Percentiles rank a stretch among this genome's conserved stretches.
Evolutionary conservation across 2,113 vertebrate genomes (phyloP).

Genomic region (Pholis gunnellus): DNA sequence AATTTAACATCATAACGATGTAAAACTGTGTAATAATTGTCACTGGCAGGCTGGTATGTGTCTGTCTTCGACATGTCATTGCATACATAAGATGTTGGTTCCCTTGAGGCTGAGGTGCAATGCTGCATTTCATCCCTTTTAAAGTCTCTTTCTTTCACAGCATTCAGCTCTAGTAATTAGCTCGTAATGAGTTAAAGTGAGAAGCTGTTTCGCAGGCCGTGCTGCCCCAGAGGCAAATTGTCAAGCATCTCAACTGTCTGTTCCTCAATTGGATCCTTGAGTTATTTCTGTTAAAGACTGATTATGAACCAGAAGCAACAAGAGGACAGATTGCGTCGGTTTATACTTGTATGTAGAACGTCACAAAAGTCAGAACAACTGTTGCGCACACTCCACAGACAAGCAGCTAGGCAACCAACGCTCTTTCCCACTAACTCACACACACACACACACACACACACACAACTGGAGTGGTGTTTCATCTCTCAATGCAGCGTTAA

Average conservation of each 20-base stretch:
- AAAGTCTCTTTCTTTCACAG: conserved; percentile 55
- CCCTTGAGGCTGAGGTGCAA: conserved; percentile 52
- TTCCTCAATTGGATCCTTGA: conserved; percentile 36
- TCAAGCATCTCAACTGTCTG: conserved; percentile 33
- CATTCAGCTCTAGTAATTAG: conserved; percentile 64
- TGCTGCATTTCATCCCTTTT: conserved; percentile 62
- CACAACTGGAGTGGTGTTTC: conserved; percentile 25
- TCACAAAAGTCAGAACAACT: conserved; percentile 59
- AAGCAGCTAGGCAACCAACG: not conserved
- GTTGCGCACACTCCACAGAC: conserved; percentile 16
- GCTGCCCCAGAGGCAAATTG: conserved; percentile 37
- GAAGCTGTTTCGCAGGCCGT: conserved; percentile 40
- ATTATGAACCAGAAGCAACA: conserved; percentile 18
- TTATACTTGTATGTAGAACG: not conserved
- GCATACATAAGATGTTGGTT: conserved; percentile 44
- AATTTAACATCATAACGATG: conserved; percentile 66
- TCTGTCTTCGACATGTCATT: conserved; percentile 38
- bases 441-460: not conserved
- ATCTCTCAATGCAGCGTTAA: conserved; percentile 45
- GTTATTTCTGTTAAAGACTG: conserved; percentile 39
- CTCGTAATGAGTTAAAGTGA: conserved; percentile 60
- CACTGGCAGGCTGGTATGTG: conserved; percentile 43
- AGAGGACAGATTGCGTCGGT: conserved; percentile 14
- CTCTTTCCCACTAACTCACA: too few species aligned
- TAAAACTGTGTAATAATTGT: conserved; percentile 52